A percentile compares a stretch with the other conserved stretches of the same genome.
These are phyloP conservation scores for Scaptomyza flava DNA, from an alignment of 2,888 invertebrate species.

Conservation along the genomic window DNA sequence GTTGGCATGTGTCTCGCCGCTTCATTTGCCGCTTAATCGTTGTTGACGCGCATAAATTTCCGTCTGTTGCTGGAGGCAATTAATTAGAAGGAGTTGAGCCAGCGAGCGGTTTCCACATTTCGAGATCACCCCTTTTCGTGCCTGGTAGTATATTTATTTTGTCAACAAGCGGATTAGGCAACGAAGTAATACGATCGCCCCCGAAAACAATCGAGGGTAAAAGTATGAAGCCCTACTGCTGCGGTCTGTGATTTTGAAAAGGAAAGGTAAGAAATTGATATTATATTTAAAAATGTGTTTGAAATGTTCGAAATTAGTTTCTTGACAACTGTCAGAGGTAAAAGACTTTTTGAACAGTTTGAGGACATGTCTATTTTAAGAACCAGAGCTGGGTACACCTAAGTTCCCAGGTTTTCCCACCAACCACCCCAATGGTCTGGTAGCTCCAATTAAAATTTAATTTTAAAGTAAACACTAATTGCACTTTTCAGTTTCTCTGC, in stretches of 20 bases:
- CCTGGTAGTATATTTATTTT: constrained; percentile 63
- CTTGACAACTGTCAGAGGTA: constrained; percentile 69
- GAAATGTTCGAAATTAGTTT: constrained; percentile 48
- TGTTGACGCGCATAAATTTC: constrained; percentile 78
- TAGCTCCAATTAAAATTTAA: constrained; percentile 68
- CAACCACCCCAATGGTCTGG: constrained; percentile 40
- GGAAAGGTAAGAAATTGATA: constrained; percentile 69
- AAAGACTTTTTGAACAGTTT: neutral
- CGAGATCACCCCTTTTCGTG: constrained; percentile 56
- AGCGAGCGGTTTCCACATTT: constrained; percentile 10
- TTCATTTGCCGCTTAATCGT: constrained; percentile 69
- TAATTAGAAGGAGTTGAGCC: constrained; percentile 50
- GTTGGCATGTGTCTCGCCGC: constrained; percentile 64
- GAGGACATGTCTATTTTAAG: constrained; percentile 52
- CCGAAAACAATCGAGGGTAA: constrained; percentile 27
- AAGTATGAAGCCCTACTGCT: constrained; percentile 58
- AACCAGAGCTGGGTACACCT: neutral
- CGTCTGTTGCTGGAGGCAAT: constrained; percentile 46
- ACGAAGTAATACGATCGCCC: constrained; percentile 64
- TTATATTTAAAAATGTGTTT: constrained; percentile 45
- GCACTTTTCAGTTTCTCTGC: constrained; percentile 40
- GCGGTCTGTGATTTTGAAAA: constrained; percentile 53
- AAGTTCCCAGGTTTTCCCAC: constrained; percentile 47
- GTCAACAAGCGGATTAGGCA: constrained; percentile 75
- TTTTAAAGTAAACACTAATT: constrained; percentile 73